Conservation (phyloP, 1,140 invertebrate genomes). For the Lepeophtheirus salmonis region DNA sequence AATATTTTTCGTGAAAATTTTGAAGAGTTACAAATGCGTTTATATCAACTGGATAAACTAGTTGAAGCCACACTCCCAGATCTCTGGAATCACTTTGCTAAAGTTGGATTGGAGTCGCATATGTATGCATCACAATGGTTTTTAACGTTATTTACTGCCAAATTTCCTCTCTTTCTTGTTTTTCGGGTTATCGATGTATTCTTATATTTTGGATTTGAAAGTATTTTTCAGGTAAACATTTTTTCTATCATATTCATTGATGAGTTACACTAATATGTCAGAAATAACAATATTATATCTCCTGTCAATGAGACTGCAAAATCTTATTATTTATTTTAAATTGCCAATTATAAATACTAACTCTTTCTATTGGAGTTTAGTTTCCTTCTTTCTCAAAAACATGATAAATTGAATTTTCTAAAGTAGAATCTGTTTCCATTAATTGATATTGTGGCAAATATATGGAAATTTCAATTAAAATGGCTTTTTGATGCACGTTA, state of each 20-base stretch:
- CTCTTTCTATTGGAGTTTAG: no score
- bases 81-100: constrained; percentile 28
- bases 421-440: no score
- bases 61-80: constrained; percentile 47
- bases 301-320: constrained; percentile 10
- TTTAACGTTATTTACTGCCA: constrained; percentile 90
- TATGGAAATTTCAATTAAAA: no score
- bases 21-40: constrained; percentile 76
- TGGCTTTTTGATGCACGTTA: no score
- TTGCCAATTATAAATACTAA: no score
- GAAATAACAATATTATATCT: background rate
- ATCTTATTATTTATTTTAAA: background rate
- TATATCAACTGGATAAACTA: constrained; percentile 88
- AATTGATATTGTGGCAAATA: no score
- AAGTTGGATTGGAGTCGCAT: constrained; percentile 82
- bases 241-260: background rate
- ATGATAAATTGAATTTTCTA: no score
- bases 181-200: constrained; percentile 95
- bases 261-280: no score
- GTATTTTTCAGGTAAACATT: constrained; percentile 77
- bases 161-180: constrained; percentile 91
- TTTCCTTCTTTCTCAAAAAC: no score
- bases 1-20: constrained; percentile 92
- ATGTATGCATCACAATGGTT: constrained; percentile 99
- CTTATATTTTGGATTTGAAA: constrained; percentile 76